These are phyloP conservation scores for Marmota flaviventris DNA, from an alignment of 2,113 vertebrate species.

Conservation along the genomic window DNA sequence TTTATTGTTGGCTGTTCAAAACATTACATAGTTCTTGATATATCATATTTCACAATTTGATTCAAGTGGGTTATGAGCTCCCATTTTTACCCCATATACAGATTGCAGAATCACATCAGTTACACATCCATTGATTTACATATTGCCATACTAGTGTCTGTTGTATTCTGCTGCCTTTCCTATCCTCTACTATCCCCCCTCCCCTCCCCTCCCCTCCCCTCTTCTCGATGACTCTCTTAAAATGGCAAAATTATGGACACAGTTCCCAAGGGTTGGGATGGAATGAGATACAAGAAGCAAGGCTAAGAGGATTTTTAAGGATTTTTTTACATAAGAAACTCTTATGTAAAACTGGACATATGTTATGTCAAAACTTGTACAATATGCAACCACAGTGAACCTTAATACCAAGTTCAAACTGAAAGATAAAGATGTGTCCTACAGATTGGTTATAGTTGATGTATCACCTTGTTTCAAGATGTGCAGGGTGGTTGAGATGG, in stretches of 20 bases:
- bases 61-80: no score
- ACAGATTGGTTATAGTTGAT: not conserved
- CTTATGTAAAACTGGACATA: not conserved
- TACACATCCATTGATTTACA: no score
- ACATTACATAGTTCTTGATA: no score
- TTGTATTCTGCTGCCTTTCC: no score
- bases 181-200: no score
- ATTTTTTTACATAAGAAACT: not conserved
- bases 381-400: not conserved
- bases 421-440: not conserved
- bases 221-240: no score
- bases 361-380: not conserved
- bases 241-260: not conserved
- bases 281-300: not conserved
- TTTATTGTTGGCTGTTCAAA: no score
- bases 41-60: no score
- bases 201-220: no score
- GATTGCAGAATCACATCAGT: no score
- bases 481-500: not conserved
- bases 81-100: no score
- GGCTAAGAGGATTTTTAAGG: not conserved
- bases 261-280: not conserved
- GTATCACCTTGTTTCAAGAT: rapidly evolving
- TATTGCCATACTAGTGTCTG: no score
- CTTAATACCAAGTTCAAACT: not conserved